Evolutionary conservation across 2,888 invertebrate genomes (phyloP), one percentile per base, ranked within the genome.

Genomic region (Caenorhabditis doughertyi): DNA sequence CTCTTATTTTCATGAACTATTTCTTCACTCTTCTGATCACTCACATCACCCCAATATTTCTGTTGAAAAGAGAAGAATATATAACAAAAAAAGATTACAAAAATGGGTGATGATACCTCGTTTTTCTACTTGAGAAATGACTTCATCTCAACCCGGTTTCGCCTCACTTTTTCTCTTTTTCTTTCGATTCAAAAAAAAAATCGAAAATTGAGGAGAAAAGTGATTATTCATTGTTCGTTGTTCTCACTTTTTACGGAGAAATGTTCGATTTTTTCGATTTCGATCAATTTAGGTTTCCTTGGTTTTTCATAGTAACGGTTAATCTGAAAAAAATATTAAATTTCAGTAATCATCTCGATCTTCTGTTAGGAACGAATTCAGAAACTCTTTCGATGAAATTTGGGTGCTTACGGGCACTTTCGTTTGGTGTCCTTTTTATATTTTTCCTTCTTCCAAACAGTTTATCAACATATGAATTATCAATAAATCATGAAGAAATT

Each of bases 31-130:
- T 64, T 64, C 44, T 62, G 42, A 62, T 64, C 60, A 62, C 27
- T 49, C 3, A 39, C 39, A 39, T 60, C 58, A 51, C 39, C 58
- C n/a, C n/a, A n/a, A 25, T 53, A 39, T n/a, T 60, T 64, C 67
- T 7, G 39, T n/a, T 49, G 13, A 39, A 39, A 39, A 39, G 56
- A 32, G 25, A n/a, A 18, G n/a, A 29, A 51, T 35, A 47, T 21
- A 60, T 51, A 49, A 51, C 56, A 77, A 60, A 67, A 47, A 68
- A 70, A 62, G 79, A 71, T 71, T 70, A 71, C 79, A 79, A 71
- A 70, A 71, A 64, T 70, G 77, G 55, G 49, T 25, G 32, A 49
- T 70, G 77, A 77, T 76, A 77, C 70, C 77, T 77, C 72, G 58
- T 42, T 72, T 72, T 72, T 51, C 58, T 70, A 70, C 77, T 77